Percentiles rank a stretch among this genome's conserved stretches.
These are phyloP conservation scores for Syngnathus floridae DNA, from an alignment of 2,113 vertebrate species.

Conservation along the genomic window DNA sequence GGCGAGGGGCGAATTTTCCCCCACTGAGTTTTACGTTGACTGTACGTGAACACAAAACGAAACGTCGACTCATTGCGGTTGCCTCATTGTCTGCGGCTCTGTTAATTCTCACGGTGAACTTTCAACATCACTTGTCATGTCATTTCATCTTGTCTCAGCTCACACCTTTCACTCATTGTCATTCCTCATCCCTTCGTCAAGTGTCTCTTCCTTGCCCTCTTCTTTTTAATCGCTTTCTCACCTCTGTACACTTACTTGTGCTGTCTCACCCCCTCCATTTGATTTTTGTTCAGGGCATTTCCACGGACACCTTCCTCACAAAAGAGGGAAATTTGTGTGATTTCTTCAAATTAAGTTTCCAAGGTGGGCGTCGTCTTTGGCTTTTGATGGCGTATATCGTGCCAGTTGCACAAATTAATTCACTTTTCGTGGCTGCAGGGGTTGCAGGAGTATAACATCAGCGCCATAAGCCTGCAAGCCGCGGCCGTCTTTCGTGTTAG, in stretches of 20 bases:
- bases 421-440: conserved; percentile 8
- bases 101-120: conserved; percentile 21
- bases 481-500: conserved; percentile 28
- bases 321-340: conserved; percentile 64
- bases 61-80: conserved; percentile 28
- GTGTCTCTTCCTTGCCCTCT: conserved; percentile 33
- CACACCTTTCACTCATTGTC: conserved; percentile 43
- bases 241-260: conserved; percentile 14
- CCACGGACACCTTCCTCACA: conserved; percentile 61
- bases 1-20: conserved; percentile 33
- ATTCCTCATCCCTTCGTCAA: conserved; percentile 50
- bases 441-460: not conserved
- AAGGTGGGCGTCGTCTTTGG: conserved; percentile 58
- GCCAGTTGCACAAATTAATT: conserved; percentile 16
- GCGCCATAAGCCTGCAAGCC: conserved; percentile 30
- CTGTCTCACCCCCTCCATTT: conserved; percentile 7
- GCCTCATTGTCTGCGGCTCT: conserved; percentile 30
- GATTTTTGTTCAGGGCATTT: conserved; percentile 32
- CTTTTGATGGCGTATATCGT: conserved; percentile 23
- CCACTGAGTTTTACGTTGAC: not conserved
- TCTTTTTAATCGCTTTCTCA: conserved; percentile 40
- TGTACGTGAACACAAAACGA: not conserved
- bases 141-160: conserved; percentile 1
- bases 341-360: conserved; percentile 64
- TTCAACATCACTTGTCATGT: conserved; percentile 35